Percentiles rank a stretch among this genome's conserved stretches.
Conservation (phyloP, 2,113 vertebrate species). For the Mobula birostris region DNA sequence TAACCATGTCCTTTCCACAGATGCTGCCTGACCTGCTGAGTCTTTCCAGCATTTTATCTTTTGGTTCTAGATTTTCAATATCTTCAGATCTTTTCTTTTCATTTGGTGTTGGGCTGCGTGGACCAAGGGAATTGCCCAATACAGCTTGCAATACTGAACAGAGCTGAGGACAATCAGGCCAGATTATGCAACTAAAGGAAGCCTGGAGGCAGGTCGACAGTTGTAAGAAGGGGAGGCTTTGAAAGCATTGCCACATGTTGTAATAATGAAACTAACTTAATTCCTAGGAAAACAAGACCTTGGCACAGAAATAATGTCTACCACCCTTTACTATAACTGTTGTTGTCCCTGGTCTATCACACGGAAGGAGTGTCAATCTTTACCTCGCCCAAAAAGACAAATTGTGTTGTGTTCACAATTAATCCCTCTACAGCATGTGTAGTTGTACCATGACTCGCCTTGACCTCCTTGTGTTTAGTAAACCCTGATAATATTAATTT, state of each 20-base stretch:
- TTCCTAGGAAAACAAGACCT: background rate
- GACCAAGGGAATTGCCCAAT: background rate
- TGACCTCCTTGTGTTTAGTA: background rate
- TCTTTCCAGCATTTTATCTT: too few relatives aligned
- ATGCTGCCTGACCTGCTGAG: too few relatives aligned
- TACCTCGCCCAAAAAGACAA: background rate
- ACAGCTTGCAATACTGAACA: background rate
- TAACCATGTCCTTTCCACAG: too few relatives aligned
- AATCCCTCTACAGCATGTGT: background rate
- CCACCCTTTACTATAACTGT: background rate
- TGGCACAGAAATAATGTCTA: background rate
- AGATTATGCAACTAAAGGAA: background rate
- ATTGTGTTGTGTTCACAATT: background rate
- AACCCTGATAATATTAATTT: background rate
- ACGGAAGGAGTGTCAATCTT: background rate
- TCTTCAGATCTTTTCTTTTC: too few relatives aligned
- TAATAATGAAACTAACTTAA: background rate
- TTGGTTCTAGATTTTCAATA: too few relatives aligned
- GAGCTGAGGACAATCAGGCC: background rate
- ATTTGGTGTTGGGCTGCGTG: background rate
- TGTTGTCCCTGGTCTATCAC: background rate
- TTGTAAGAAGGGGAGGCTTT: background rate
- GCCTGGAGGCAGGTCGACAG: too few relatives aligned
- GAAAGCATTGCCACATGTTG: background rate
- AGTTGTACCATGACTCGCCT: background rate